Evolutionary conservation across 2,113 vertebrate genomes (phyloP).

Genomic region (Urocynchramus pylzowi): DNA sequence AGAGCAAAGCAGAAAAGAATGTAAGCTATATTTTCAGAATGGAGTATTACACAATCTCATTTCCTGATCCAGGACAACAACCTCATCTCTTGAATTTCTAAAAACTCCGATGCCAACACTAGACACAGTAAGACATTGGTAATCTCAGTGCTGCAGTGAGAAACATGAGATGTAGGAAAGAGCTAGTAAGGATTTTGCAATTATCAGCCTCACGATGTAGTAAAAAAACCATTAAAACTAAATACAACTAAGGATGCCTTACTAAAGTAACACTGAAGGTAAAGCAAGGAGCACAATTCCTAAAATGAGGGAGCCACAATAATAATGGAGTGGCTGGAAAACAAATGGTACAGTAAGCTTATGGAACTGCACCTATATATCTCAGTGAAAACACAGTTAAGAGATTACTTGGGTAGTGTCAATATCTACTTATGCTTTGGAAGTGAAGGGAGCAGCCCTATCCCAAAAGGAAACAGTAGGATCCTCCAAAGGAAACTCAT

Average conservation of each 20-base stretch:
- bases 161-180: neutral
- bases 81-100: neutral
- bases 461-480: neutral
- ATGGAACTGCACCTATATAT: neutral
- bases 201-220: neutral
- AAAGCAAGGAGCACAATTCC: neutral
- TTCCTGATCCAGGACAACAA: neutral
- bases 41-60: neutral
- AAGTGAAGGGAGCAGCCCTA: neutral
- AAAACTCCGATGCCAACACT: neutral
- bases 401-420: neutral
- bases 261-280: neutral
- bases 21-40: neutral
- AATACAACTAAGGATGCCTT: neutral
- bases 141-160: neutral
- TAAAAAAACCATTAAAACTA: neutral
- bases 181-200: neutral
- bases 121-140: neutral
- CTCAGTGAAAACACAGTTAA: neutral
- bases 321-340: neutral
- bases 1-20: neutral
- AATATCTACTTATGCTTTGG: neutral
- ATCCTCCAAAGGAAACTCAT: neutral
- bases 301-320: neutral
- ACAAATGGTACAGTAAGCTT: neutral